Percentiles rank a stretch among this genome's conserved stretches.
Conservation (phyloP, 2,888 invertebrate species). For the Melanostoma mellinum region DNA sequence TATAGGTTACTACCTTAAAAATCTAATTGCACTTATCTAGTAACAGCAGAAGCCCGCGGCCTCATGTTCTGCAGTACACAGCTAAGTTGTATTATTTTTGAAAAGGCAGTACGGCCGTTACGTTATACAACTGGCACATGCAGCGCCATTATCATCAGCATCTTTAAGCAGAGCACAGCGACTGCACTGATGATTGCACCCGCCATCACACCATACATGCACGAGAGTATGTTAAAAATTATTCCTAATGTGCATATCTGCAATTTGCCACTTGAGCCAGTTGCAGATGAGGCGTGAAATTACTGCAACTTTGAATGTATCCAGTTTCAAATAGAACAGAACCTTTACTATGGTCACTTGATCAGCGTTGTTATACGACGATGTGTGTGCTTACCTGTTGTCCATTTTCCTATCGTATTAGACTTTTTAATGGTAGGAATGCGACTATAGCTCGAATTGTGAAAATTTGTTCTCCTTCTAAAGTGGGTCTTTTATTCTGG, state of each 20-base stretch:
- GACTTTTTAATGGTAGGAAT: no score
- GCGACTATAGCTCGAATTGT: no score
- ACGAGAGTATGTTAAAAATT: conserved; percentile 40
- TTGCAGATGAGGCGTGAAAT: conserved; percentile 66
- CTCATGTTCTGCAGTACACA: conserved; percentile 4
- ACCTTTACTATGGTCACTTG: background rate
- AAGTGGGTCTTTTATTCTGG: no score
- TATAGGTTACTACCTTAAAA: conserved; percentile 41
- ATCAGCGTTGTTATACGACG: conserved; percentile 13
- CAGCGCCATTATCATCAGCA: conserved; percentile 44
- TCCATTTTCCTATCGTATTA: no score
- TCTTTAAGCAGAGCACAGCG: conserved; percentile 25
- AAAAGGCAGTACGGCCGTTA: conserved; percentile 32
- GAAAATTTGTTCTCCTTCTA: no score
- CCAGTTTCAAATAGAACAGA: conserved; percentile 43
- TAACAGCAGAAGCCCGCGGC: conserved; percentile 47
- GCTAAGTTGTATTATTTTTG: conserved; percentile 29
- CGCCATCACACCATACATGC: conserved; percentile 11
- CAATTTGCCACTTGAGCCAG: conserved; percentile 57
- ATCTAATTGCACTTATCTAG: conserved; percentile 55
- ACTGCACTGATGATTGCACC: conserved; percentile 47
- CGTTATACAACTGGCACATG: conserved; percentile 3
- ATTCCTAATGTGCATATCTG: conserved; percentile 62
- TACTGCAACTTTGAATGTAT: conserved; percentile 50
- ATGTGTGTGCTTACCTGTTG: no score